These are phyloP conservation scores for Andricus grossulariae DNA, from an alignment of 1,140 invertebrate genomes.

Conservation along the genomic window DNA sequence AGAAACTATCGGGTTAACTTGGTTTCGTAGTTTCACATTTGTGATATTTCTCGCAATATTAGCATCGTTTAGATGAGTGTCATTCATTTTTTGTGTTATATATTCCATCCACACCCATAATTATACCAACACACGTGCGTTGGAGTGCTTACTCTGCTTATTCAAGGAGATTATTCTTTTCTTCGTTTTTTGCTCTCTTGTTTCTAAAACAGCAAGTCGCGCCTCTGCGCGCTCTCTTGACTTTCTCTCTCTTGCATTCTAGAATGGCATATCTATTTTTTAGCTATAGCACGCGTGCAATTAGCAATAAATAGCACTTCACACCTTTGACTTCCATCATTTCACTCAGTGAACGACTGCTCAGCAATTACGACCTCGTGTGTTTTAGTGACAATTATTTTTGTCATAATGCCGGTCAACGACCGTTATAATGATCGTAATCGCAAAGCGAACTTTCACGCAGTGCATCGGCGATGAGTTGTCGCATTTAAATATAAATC, in stretches of 20 bases:
- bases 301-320: too few relatives aligned
- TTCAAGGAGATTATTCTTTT: neutral
- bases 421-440: conserved; percentile 13
- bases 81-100: neutral
- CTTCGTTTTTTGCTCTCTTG: neutral
- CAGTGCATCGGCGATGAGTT: neutral
- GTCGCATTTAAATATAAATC: conserved; percentile 15
- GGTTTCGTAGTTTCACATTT: neutral
- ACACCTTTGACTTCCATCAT: too few relatives aligned
- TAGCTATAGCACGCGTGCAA: too few relatives aligned
- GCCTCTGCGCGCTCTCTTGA: neutral
- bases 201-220: neutral
- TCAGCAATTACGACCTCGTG: neutral
- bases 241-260: conserved; percentile 10
- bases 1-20: neutral
- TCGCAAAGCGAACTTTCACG: conserved; percentile 1
- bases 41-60: neutral
- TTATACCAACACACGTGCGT: neutral
- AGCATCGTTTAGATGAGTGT: neutral
- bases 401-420: conserved; percentile 43
- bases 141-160: neutral
- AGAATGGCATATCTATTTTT: neutral
- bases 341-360: too few relatives aligned
- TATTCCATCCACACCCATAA: neutral
- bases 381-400: conserved; percentile 50